Conservation (phyloP, 2,797 vertebrate species). For the Cygnus olor region DNA sequence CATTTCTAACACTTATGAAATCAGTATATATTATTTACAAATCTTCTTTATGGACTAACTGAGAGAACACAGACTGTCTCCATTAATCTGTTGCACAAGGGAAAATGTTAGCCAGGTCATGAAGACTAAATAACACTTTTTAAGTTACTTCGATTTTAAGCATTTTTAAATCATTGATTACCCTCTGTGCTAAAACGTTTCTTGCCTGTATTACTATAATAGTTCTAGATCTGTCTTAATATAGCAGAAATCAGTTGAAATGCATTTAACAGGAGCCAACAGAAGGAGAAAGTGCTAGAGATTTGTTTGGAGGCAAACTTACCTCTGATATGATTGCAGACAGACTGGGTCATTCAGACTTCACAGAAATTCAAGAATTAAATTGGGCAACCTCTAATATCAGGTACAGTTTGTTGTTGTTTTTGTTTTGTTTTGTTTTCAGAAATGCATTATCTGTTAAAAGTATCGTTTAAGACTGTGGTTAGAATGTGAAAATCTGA, state of each 20-base stretch:
- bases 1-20: background rate
- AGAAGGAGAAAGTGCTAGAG: conserved; percentile 87
- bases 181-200: background rate
- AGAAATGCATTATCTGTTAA: background rate
- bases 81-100: background rate
- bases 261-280: conserved; percentile 76
- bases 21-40: background rate
- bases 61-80: background rate
- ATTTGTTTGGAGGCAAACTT: conserved; percentile 87
- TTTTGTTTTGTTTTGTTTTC: too few species aligned
- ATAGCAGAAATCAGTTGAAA: background rate
- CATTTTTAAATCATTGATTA: background rate
- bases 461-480: background rate
- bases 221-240: background rate
- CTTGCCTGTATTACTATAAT: background rate
- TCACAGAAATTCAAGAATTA: conserved; percentile 82
- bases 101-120: background rate
- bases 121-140: background rate
- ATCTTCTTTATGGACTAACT: background rate
- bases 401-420: conserved; percentile 77
- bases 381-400: conserved; percentile 83
- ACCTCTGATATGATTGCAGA: conserved; percentile 89
- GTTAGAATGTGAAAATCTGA: background rate
- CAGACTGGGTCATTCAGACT: conserved; percentile 87
- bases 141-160: background rate